Conservation (phyloP, 1,140 invertebrate genomes). For the Capitella teleta region DNA sequence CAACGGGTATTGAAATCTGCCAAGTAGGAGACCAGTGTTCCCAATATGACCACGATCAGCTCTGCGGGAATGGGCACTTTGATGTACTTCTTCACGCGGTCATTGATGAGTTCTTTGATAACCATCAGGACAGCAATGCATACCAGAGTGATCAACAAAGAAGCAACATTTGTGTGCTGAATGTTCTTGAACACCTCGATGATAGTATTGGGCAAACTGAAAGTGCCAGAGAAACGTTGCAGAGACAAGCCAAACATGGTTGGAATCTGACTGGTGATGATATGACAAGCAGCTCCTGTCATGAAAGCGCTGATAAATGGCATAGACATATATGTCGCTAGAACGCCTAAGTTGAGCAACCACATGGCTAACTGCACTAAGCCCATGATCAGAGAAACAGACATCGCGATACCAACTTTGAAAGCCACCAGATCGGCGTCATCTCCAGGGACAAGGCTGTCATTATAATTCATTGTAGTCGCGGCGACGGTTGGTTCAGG, state of each 20-base stretch:
- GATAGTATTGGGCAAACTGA: slow-evolving; percentile 17
- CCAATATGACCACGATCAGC: slow-evolving; percentile 47
- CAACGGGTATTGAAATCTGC: slow-evolving; percentile 19
- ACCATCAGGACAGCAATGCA: slow-evolving; percentile 58
- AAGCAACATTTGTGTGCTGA: slow-evolving; percentile 25
- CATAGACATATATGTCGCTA: slow-evolving; percentile 13
- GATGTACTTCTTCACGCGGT: slow-evolving; percentile 49
- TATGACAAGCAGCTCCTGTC: slow-evolving; percentile 8
- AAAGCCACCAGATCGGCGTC: background rate
- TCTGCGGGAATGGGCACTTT: slow-evolving; percentile 69
- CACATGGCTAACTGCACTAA: slow-evolving; percentile 7
- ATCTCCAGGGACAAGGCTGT: background rate
- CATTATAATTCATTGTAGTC: background rate
- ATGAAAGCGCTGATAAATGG: slow-evolving; percentile 12
- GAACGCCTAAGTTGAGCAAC: slow-evolving; percentile 2
- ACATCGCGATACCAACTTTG: slow-evolving; percentile 7
- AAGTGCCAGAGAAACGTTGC: background rate
- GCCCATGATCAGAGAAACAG: slow-evolving; percentile 8
- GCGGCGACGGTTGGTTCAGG: background rate
- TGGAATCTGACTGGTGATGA: slow-evolving; percentile 11
- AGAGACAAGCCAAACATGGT: slow-evolving; percentile 7
- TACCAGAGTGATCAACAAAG: slow-evolving; percentile 54
- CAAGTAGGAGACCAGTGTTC: slow-evolving; percentile 19
- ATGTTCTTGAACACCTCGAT: slow-evolving; percentile 27
- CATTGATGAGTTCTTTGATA: slow-evolving; percentile 71